phyloP scores from a whole-genome alignment of 2,888 invertebrate species.

The Archips xylosteana region DNA sequence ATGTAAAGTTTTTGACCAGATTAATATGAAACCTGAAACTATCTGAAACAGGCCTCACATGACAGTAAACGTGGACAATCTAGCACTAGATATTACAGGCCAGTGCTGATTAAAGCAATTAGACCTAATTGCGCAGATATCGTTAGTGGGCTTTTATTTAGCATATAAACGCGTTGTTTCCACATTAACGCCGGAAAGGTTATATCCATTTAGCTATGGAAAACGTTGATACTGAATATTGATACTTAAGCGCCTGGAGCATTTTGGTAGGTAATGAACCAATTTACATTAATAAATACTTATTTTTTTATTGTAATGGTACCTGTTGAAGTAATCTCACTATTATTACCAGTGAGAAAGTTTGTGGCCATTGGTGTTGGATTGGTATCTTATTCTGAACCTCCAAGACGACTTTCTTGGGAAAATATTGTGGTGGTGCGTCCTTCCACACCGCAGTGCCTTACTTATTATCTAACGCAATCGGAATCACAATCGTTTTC shows the following conservation, averaged over 20 bases:
- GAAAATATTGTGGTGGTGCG: no score
- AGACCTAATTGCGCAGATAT: conserved; percentile 2
- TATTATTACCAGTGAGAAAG: no score
- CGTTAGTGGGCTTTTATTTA: conserved; percentile 14
- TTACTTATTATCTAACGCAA: no score
- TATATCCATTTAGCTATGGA: not conserved
- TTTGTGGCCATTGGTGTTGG: no score
- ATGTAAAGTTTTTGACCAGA: no score
- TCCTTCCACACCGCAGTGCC: no score
- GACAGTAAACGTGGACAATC: not conserved
- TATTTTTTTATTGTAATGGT: not conserved
- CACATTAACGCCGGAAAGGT: conserved; percentile 10
- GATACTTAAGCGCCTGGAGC: not conserved
- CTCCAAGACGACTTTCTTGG: no score
- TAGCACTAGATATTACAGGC: not conserved
- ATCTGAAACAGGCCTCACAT: not conserved
- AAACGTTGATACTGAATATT: not conserved
- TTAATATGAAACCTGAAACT: no score
- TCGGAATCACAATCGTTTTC: no score
- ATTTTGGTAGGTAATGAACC: not conserved
- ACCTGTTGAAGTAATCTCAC: not conserved
- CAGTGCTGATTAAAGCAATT: conserved; percentile 20
- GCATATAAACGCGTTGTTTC: conserved; percentile 6
- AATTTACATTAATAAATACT: not conserved
- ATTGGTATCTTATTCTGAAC: no score